Evolutionary conservation across 2,797 vertebrate genomes (phyloP), one percentile per base, ranked within the genome.

Genomic region (Carapus acus): DNA sequence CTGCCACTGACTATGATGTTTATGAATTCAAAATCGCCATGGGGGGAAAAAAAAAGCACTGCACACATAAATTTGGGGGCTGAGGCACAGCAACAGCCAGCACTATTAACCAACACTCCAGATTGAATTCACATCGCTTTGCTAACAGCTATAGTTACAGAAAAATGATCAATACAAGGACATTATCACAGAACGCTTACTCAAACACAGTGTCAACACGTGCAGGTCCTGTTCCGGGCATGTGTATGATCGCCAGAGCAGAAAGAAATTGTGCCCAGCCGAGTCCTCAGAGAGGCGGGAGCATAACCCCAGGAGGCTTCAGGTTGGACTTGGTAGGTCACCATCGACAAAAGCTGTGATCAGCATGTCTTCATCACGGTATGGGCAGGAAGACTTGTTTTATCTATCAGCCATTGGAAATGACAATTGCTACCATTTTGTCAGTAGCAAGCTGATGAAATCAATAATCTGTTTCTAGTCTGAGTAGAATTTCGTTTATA

Each of bases 81-180:
- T 49, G 46, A 55, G 59, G 78, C 61, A 43, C 56, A 65, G 64
- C 51, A 74, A 54, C 65, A 37, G 49, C 34, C 49, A 63, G 59
- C 67, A 53, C 69, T 46, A 71, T 73, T 75, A 79, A 77, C 74
- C 71, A 70, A 73, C 67, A 55, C 55, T 71, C 58, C 58, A 76
- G 74, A 81, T 82, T 79, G 71, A 83, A 84, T 83, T 81, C 73
- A 79, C 76, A 77, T 69, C 53, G 36, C 73, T 76, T 71, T 74
- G 71, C 72, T 65, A 74, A 54, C 78, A 83, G 77, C 80, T 71
- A 76, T 74, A 69, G 78, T 82, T 58, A 72, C 69, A 75, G 79
- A 83, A 76, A 78, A 61, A 70, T 86, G 83, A 88, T 88, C 86
- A 83, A 88, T 88, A 86, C 71, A 16, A 49, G 58, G 70, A 76